phyloP scores from a whole-genome alignment of 2,113 vertebrate species.

The Cephalopterus ornatus region DNA sequence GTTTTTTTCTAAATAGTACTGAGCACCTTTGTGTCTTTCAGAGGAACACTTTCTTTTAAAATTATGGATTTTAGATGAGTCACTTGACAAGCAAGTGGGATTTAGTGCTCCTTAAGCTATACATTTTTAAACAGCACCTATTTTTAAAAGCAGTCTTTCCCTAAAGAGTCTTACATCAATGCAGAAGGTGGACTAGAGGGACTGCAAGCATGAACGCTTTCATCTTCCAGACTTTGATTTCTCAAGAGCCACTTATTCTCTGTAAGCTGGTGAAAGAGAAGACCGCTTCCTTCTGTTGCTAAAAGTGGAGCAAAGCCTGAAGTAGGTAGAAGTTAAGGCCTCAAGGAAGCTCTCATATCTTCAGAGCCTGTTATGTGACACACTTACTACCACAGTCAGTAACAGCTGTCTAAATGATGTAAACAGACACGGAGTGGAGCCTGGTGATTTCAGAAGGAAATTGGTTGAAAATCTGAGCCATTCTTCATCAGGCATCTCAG shows the following conservation, averaged over 20 bases:
- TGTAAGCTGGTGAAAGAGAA: neutral
- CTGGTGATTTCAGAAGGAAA: neutral
- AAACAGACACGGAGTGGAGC: neutral
- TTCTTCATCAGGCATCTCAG: neutral
- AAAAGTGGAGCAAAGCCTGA: neutral
- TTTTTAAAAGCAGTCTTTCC: conserved; percentile 13
- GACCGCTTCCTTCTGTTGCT: neutral
- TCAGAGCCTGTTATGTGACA: neutral
- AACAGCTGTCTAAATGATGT: neutral
- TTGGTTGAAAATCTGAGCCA: neutral
- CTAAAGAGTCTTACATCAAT: neutral
- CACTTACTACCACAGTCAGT: neutral
- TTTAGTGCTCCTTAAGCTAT: neutral
- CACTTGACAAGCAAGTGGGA: neutral
- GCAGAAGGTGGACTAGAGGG: neutral
- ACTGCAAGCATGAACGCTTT: neutral
- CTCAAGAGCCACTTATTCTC: neutral
- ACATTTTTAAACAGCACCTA: neutral
- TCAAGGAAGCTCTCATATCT: neutral
- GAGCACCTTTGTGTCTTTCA: neutral
- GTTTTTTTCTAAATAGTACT: neutral
- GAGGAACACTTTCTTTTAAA: neutral
- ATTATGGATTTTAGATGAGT: neutral
- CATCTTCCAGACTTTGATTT: neutral
- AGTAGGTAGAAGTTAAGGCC: neutral